A percentile compares a stretch with the other conserved stretches of the same genome.
Conservation (phyloP, 2,888 invertebrate species). For the Eulithis prunata region DNA sequence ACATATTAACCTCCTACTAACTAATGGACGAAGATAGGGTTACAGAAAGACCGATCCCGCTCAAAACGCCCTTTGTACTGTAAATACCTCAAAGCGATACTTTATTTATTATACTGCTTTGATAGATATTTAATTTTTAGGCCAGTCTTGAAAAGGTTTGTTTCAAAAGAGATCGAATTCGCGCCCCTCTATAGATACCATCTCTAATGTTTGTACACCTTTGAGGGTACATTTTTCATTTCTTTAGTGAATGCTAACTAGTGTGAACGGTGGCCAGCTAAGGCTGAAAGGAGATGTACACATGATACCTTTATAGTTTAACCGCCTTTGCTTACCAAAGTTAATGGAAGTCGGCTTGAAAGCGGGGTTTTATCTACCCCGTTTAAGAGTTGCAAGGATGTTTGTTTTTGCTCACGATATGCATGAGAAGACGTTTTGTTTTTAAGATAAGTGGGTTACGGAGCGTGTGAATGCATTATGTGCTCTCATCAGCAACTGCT, state of each 20-base stretch:
- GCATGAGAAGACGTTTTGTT: conserved; percentile 43
- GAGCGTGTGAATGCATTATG: not conserved
- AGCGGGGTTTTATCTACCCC: conserved; percentile 66
- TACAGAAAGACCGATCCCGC: conserved; percentile 59
- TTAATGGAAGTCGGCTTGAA: conserved; percentile 76
- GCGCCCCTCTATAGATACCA: conserved; percentile 58
- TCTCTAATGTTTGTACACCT: conserved; percentile 62
- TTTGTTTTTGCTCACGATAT: conserved; percentile 49
- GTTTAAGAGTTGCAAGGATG: conserved; percentile 61
- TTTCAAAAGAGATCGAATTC: conserved; percentile 66
- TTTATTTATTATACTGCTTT: conserved; percentile 48
- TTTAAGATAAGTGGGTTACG: conserved; percentile 48
- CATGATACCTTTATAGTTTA: conserved; percentile 79
- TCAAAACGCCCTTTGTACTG: conserved; percentile 63
- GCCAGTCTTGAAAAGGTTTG: conserved; percentile 38
- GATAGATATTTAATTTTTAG: conserved; percentile 43
- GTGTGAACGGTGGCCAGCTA: conserved; percentile 66
- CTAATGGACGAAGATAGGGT: conserved; percentile 77
- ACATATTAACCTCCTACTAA: conserved; percentile 78
- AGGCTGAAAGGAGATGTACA: conserved; percentile 78
- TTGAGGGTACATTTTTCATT: conserved; percentile 66
- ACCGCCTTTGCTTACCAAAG: conserved; percentile 72
- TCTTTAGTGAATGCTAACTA: conserved; percentile 65
- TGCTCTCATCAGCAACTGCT: conserved; percentile 9
- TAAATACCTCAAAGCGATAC: conserved; percentile 60